Conservation (phyloP, 2,888 invertebrate species). For the Mythimna lalbum region DNA sequence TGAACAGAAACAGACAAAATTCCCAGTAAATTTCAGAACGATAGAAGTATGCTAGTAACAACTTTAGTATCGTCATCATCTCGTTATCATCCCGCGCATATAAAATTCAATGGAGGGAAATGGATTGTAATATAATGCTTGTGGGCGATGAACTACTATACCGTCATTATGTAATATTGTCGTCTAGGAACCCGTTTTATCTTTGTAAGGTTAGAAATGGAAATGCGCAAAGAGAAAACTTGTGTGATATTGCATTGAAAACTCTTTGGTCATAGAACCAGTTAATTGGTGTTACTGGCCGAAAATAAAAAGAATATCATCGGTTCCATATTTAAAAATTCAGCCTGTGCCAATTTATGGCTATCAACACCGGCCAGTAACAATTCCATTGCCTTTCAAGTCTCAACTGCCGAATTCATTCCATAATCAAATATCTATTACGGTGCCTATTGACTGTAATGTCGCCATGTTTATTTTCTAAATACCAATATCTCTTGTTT, state of each 20-base stretch:
- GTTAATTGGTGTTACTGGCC: slow-evolving; percentile 14
- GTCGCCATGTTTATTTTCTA: slow-evolving; percentile 51
- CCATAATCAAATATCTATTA: slow-evolving; percentile 55
- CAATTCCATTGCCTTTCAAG: slow-evolving; percentile 40
- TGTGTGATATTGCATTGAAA: neutral
- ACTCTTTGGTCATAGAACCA: neutral
- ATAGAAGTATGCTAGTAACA: slow-evolving; percentile 24
- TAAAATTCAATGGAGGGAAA: slow-evolving; percentile 51
- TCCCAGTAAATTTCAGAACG: slow-evolving; percentile 4
- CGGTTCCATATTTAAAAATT: slow-evolving; percentile 38
- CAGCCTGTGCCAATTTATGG: slow-evolving; percentile 55
- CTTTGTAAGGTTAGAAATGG: neutral
- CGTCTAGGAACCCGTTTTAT: slow-evolving; percentile 33
- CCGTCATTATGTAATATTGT: slow-evolving; percentile 41
- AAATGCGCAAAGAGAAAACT: slow-evolving; percentile 10
- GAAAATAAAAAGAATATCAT: slow-evolving; percentile 3
- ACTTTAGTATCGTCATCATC: slow-evolving; percentile 42
- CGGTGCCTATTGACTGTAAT: slow-evolving; percentile 36
- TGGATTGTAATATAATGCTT: slow-evolving; percentile 47
- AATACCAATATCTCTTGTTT: slow-evolving; percentile 38
- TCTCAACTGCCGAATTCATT: slow-evolving; percentile 48
- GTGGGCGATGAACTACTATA: slow-evolving; percentile 56
- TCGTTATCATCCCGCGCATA: slow-evolving; percentile 54
- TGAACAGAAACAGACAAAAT: neutral
- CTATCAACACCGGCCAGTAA: slow-evolving; percentile 51